Evolutionary conservation across 2,797 vertebrate genomes (phyloP), one percentile per base, ranked within the genome.

Genomic region (Sternarchorhynchus goeldii): DNA sequence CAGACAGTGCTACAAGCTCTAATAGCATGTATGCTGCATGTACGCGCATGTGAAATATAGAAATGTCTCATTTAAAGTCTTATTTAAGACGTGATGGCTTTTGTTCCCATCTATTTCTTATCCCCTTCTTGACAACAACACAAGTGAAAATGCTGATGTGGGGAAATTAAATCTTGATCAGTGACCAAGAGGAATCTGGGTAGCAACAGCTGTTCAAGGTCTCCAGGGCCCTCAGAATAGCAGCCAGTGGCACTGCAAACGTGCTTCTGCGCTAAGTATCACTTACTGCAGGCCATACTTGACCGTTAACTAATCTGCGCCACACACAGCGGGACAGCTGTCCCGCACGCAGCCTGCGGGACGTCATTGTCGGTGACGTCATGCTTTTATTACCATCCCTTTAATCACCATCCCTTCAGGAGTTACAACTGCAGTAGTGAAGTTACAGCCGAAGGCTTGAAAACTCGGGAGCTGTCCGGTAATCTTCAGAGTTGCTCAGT

Each of bases 121-220:
- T 14, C 55, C 21, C 55, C 21, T 73, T 62, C 65, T 39, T 68
- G 57, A 77, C 53, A 59, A 75, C 65, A 25, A 55, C n/a, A 8
- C 10, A 34, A 39, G 6, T 73, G 34, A 78, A 78, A 70, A 45
- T 2, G 73, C 80, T 78, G 83, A 82, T 60, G 58, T 72, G 36
- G 39, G 56, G 74, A 82, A 82, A 83, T 81, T 76, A 81, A 80
- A 83, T 72, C 84, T 81, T 80, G 73, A 84, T 66, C 73, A 63
- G 66, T 70, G 62, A 75, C 34, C 59, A 17, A 66, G 70, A 73
- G 63, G 57, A 82, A 53, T 75, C 64, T 34, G 73, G 57, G 78
- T 67, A 83, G 70, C 20, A 63, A 73, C 82, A 85, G 84, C 84
- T 84, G 82, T 80, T 85, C 71, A 59, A 21, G 59, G 59, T 18